Percentiles rank a stretch among this genome's conserved stretches.
These are phyloP conservation scores for Nomada fabriciana DNA, from an alignment of 2,888 invertebrate genomes.

Conservation along the genomic window DNA sequence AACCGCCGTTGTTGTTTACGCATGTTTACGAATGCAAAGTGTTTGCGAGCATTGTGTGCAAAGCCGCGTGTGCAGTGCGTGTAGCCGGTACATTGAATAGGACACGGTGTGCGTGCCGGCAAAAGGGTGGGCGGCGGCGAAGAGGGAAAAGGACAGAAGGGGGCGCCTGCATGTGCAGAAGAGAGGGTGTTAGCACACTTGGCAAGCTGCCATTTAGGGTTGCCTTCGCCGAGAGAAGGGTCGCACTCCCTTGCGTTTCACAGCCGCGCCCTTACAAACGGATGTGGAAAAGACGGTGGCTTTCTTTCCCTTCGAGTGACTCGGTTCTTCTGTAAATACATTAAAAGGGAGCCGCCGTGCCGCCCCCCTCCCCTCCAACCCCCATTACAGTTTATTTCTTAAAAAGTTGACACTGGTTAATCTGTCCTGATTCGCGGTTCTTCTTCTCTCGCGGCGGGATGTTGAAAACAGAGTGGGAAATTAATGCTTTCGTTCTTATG, in stretches of 20 bases:
- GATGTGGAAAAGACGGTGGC: constrained; percentile 74
- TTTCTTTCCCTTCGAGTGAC: constrained; percentile 67
- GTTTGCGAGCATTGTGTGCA: constrained; percentile 83
- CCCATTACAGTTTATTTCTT: constrained; percentile 47
- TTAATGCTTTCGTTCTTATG: no score
- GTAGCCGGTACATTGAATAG: constrained; percentile 78
- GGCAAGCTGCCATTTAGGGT: constrained; percentile 82
- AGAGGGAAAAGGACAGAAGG: constrained; percentile 39
- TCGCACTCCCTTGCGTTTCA: constrained; percentile 63
- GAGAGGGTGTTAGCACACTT: constrained; percentile 81
- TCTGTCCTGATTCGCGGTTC: constrained; percentile 13
- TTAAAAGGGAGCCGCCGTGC: constrained; percentile 54
- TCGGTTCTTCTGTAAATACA: constrained; percentile 68
- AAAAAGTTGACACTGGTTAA: constrained; percentile 62
- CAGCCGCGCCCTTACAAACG: constrained; percentile 70
- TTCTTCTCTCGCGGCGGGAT: background rate
- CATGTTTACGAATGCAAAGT: constrained; percentile 84
- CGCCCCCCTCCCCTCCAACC: background rate
- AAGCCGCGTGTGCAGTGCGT: constrained; percentile 73
- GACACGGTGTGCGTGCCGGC: constrained; percentile 75
- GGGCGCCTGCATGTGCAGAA: constrained; percentile 74
- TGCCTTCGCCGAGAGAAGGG: constrained; percentile 70
- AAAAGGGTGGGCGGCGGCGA: constrained; percentile 54
- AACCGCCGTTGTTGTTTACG: constrained; percentile 82
- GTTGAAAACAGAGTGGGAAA: no score